Base-by-base conservation (phyloP, 2,113 vertebrate genomes). In the Andinoacara biseriatus region DNA sequence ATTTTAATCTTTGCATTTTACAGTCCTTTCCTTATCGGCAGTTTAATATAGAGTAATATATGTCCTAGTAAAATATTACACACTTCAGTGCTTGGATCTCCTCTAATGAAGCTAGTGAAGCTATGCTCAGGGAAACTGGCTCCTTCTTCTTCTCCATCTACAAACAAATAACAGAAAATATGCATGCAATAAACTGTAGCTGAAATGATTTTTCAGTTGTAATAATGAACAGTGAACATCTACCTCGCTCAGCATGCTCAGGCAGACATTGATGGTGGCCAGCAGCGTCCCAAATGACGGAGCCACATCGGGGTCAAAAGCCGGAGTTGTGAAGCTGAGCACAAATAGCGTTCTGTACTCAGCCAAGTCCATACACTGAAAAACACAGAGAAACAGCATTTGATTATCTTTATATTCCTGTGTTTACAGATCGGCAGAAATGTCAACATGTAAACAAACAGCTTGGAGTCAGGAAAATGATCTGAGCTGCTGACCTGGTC, bases 141-240 rank as follows among this genome's bases (percentile, higher is more conserved):
- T 99, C 98, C 84, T 99, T 99, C 89, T 98, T 99, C 95, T 99
- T 99, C 93, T 99, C 98, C 91, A 98, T 95, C 98, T 99, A 58
- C 0, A 5, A 40, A 77, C 75, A 76, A 72, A 65, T 2, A 38
- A 18, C 46, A 81, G 17, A 18, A 24, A 17, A 59, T 9, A 22
- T 3, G 24, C 38, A 59, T 18, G 4, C 26, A 7, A 29, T 60
- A 22, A 26, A 14, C n/a, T 14, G 56, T 1, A 46, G 35, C 14
- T 40, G 2, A 10, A 20, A 14, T 9, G 4, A 17, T 17, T 29
- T 1, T 10, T 2, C 2, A 1, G 31, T 29, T 29, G 3, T 13
- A 46, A 17, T 10, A 35, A 58, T 13, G 1, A 18, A 72, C 31
- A n/a, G 20, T 72, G 31, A 1, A 24, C 7, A 20, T 76, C 26